Evolutionary conservation across 2,113 vertebrate species (phyloP), one percentile per base, ranked within the genome.

Genomic region (Perca schrenkii): DNA sequence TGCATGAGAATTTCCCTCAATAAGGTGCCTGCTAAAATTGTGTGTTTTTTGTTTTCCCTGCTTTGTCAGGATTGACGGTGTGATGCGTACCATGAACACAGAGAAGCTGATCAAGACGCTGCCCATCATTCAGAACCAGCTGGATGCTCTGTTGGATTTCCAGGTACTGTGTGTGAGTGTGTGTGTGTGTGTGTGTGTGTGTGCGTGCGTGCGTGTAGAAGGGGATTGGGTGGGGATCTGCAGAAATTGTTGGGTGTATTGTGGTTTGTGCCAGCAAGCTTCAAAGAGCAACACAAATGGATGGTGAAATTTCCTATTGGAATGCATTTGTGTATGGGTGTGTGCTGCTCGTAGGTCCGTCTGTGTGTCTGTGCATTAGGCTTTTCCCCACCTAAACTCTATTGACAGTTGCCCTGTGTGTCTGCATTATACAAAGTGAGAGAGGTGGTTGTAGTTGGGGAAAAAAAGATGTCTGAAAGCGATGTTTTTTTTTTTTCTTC

Each of bases 61-160:
- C 47, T 62, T 47, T 82, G 36, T 79, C 84, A 99, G 97, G 90
- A 91, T 92, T 70, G 95, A 97, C 65, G 97, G 98, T 67, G 96
- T 97, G 91, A 98, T 99, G 97, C 96, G 98, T 80, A 98, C 96
- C 84, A 97, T 99, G 98, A 97, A 94, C 91, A 96, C 96, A 14
- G 96, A 97, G 93, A 96, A 98, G 86, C 95, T 99, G 74, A 96
- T 99, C 89, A 97, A 98, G 93, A 98, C 96, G 36, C 96, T 99
- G 89, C 97, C 95, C 70, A 96, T 99, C 89, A 97, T 99, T 93
- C 98, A 99, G 93, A 97, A 95, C 93, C 98, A 98, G 91, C 96
- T 99, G 80, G 97, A 98, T 50, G 97, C 97, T 56, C 96, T 99
- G 88, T 95, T 99, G 84, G 96, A 98, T 93, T 99, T 99, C 95